phyloP scores from a whole-genome alignment of 2,797 vertebrate species.

The Helostoma temminkii region DNA sequence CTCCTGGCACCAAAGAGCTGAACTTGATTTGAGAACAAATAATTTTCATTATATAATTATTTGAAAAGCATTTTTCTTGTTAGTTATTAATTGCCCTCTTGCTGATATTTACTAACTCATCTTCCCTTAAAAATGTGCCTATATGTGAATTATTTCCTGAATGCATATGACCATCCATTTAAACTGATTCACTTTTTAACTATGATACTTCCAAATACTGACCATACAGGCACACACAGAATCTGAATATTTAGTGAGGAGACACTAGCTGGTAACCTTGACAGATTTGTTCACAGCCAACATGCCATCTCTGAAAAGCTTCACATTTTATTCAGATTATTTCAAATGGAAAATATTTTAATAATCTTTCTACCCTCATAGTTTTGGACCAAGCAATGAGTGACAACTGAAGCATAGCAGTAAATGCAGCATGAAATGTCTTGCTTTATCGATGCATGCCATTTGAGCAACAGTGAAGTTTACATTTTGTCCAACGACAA shows the following conservation, averaged over 20 bases:
- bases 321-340: conserved; percentile 11
- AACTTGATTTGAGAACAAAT: conserved; percentile 47
- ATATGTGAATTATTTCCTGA: conserved; percentile 19
- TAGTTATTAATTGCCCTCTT: conserved; percentile 53
- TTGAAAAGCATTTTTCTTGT: conserved; percentile 55
- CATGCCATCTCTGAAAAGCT: not conserved
- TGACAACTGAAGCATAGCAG: conserved; percentile 18
- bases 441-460: conserved; percentile 25
- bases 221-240: not conserved
- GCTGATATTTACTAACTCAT: conserved; percentile 36
- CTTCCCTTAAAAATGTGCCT: conserved; percentile 16
- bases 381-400: conserved; percentile 22
- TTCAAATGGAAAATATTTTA: too few relatives aligned
- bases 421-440: conserved; percentile 42
- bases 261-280: conserved; percentile 22
- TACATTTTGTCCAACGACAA: conserved; percentile 6
- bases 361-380: not conserved
- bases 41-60: conserved; percentile 55
- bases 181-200: too few relatives aligned
- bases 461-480: conserved; percentile 16
- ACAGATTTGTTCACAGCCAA: conserved; percentile 25
- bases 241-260: conserved; percentile 27
- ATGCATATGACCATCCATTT: conserved; percentile 29
- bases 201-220: not conserved
- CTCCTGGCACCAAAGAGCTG: conserved; percentile 35